These are phyloP conservation scores for Agonopterix alstromeriana DNA, from an alignment of 2,888 invertebrate genomes.

Conservation along the genomic window DNA sequence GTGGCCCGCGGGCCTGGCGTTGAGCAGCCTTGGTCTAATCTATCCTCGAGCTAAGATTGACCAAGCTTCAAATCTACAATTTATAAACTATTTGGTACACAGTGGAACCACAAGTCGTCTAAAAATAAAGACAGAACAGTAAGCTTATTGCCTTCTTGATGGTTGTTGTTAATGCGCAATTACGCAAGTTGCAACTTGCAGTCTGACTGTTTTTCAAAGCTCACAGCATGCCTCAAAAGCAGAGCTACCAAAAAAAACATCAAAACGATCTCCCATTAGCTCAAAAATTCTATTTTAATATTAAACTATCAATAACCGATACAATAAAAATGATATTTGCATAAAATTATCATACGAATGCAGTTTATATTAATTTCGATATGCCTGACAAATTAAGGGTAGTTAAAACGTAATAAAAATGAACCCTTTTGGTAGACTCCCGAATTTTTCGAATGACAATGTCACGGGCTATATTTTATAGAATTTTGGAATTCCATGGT, in stretches of 20 bases:
- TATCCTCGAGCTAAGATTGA: too few species aligned
- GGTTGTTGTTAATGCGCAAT: too few species aligned
- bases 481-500: neutral
- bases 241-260: neutral
- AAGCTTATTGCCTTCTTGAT: too few species aligned
- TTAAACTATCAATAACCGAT: conserved; percentile 18
- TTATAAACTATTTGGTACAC: too few species aligned
- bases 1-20: too few species aligned
- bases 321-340: conserved; percentile 18
- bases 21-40: too few species aligned
- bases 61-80: too few species aligned
- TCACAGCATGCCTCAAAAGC: too few species aligned
- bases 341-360: conserved; percentile 42
- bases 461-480: conserved; percentile 9
- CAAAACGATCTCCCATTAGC: neutral
- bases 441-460: conserved; percentile 19
- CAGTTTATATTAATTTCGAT: conserved; percentile 43
- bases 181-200: too few species aligned
- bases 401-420: conserved; percentile 36
- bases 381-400: conserved; percentile 59
- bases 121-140: too few species aligned
- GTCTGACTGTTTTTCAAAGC: too few species aligned
- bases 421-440: conserved; percentile 21
- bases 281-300: conserved; percentile 14
- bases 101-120: too few species aligned